Evolutionary conservation across 2,888 invertebrate species (phyloP), one percentile per base, ranked within the genome.

Genomic region (Cataglyphis rosenhaueri): DNA sequence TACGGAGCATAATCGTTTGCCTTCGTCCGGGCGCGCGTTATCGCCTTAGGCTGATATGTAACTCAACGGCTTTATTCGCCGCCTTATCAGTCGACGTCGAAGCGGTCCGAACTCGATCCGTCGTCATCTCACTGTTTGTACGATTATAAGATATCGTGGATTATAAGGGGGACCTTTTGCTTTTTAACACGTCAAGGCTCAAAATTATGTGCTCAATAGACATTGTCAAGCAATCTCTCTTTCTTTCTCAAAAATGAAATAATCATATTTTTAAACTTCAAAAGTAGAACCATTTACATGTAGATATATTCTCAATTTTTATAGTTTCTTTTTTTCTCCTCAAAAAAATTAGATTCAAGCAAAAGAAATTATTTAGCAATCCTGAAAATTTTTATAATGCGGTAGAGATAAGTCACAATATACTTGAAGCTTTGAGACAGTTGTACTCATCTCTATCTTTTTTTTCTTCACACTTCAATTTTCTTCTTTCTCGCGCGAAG

Each of bases 1-100:
- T 12, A 57, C 68, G 21, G 32, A 81, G 57, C 66, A 32, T 85
- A 83, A 73, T 84, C 78, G 61, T 52, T 85, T 64, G 75, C 68
- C 66, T 76, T 76, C 81, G 73, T 66, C 44, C 76, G 68, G 38
- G 64, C 68, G 44, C 65, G 55, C 66, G 82, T 85, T 87, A 87
- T 87, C 87, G 55, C 68, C 64, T 41, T 64, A 57, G 62, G 81
- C 62, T 65, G 79, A 85, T 87, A 87, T 88, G 83, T 86, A 87
- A 89, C 84, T 84, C 85, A 84, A 89, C 88, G 84, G 85, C 79
- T 89, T 35, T 78, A 78, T 32, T 59, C 86, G 75, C 83, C 85
- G 86, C 86, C 85, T 89, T 91, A 91, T 91, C 91, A 88, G 89
- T 85, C 85, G 87, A 88, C 89, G 88, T 89, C 87, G 88, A 89